Percentiles rank a stretch among this genome's conserved stretches.
phyloP scores from a whole-genome alignment of 1,140 invertebrate genomes.

The Drosophila micromelanica region DNA sequence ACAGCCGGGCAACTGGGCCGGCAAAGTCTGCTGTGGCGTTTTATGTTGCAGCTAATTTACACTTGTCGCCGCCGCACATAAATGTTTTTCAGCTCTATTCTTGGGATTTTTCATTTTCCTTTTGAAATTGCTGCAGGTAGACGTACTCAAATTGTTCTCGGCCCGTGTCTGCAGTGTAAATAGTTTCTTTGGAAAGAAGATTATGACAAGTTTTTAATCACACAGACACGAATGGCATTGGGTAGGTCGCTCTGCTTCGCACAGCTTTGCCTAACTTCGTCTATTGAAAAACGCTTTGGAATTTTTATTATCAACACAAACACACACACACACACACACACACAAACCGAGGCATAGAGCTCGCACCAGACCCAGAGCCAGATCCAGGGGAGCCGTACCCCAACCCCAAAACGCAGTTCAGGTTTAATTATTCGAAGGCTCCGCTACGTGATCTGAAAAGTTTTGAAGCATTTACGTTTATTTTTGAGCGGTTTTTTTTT shows the following conservation, averaged over 20 bases:
- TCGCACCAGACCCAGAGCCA: constrained; percentile 3
- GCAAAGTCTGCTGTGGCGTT: constrained; percentile 40
- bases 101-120: constrained; percentile 72
- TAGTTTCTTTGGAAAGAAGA: constrained; percentile 79
- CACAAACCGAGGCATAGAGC: neutral
- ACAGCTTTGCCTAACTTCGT: neutral
- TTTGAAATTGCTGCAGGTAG: constrained; percentile 64
- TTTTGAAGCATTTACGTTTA: constrained; percentile 48
- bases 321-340: constrained; percentile 18
- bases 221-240: constrained; percentile 26
- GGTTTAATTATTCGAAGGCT: constrained; percentile 63
- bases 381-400: neutral
- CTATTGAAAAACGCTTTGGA: constrained; percentile 81
- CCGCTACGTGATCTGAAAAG: constrained; percentile 65
- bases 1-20: neutral
- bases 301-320: constrained; percentile 73
- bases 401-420: constrained; percentile 2
- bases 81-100: constrained; percentile 57
- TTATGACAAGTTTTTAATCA: constrained; percentile 82
- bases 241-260: constrained; percentile 9
- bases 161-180: constrained; percentile 48
- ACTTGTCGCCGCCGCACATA: constrained; percentile 52
- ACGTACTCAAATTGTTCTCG: constrained; percentile 44
- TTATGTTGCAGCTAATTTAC: constrained; percentile 67
- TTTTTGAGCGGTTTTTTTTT: constrained; percentile 29